Evolutionary conservation across 2,888 invertebrate species (phyloP).

Genomic region (Druceiella hillmani): DNA sequence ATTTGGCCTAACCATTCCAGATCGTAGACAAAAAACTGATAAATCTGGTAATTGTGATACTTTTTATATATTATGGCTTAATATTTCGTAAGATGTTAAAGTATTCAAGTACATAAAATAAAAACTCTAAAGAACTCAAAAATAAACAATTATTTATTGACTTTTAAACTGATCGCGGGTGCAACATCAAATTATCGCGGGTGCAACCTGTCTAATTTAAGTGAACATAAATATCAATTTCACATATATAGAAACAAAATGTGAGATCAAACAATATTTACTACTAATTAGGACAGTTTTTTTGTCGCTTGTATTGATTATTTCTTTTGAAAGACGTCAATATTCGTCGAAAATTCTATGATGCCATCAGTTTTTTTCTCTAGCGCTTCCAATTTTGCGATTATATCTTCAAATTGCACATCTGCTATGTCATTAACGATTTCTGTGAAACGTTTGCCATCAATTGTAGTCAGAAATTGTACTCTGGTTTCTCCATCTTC

Average conservation of each 20-base stretch:
- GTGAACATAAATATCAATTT: conserved; percentile 17
- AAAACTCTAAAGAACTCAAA: conserved; percentile 10
- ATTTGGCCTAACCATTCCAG: too few species aligned
- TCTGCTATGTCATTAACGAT: conserved; percentile 23
- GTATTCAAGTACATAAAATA: too few species aligned
- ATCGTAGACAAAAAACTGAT: too few species aligned
- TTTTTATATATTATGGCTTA: too few species aligned
- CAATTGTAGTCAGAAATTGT: conserved; percentile 16
- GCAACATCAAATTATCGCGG: conserved; percentile 13
- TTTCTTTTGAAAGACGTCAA: conserved; percentile 23
- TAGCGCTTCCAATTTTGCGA: conserved; percentile 23
- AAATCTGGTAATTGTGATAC: too few species aligned
- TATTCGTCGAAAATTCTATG: conserved; percentile 21
- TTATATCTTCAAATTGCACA: conserved; percentile 23
- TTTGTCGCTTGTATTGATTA: conserved; percentile 19
- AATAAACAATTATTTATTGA: conserved; percentile 16
- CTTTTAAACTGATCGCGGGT: too few species aligned
- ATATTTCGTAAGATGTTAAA: conserved; percentile 7
- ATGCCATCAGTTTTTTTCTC: conserved; percentile 21
- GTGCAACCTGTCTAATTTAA: conserved; percentile 15
- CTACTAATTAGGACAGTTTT: conserved; percentile 12
- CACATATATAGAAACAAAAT: conserved; percentile 19
- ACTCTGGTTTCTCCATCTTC: conserved; percentile 14
- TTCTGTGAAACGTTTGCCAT: conserved; percentile 19
- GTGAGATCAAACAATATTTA: conserved; percentile 16